phyloP scores from a whole-genome alignment of 2,797 vertebrate genomes.

The Cuculus canorus region DNA sequence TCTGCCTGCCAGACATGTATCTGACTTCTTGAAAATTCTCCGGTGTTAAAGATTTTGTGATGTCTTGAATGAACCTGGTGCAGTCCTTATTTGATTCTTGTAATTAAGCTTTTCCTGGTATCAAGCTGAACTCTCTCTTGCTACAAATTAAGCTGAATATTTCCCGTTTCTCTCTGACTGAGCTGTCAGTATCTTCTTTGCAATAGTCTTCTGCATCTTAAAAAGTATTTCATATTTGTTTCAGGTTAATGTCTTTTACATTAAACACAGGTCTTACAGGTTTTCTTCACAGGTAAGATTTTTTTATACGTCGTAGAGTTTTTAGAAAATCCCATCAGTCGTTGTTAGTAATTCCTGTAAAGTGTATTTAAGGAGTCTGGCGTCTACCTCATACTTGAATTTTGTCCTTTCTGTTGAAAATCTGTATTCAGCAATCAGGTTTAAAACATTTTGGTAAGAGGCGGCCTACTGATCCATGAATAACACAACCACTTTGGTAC shows the following conservation, averaged over 20 bases:
- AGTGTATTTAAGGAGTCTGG: background rate
- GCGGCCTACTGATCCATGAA: background rate
- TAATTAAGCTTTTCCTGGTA: background rate
- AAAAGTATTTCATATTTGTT: background rate
- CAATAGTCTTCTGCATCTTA: background rate
- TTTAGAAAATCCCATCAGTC: background rate
- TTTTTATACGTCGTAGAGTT: background rate
- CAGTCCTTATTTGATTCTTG: background rate
- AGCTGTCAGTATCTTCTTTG: background rate
- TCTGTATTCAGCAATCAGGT: background rate
- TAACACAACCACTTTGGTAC: background rate
- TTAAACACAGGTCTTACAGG: background rate
- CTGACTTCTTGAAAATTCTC: background rate
- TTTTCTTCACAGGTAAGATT: background rate
- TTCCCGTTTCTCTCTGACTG: background rate
- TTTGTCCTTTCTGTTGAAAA: background rate
- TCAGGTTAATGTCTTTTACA: background rate
- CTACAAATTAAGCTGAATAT: background rate
- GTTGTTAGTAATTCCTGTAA: background rate
- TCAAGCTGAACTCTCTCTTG: background rate
- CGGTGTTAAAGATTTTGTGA: background rate
- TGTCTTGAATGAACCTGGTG: background rate
- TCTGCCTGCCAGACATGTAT: background rate
- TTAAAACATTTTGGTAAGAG: background rate
- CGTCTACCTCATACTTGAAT: background rate